Base-by-base conservation (phyloP, 2,113 vertebrate genomes). In the Oreocharis arfaki region DNA sequence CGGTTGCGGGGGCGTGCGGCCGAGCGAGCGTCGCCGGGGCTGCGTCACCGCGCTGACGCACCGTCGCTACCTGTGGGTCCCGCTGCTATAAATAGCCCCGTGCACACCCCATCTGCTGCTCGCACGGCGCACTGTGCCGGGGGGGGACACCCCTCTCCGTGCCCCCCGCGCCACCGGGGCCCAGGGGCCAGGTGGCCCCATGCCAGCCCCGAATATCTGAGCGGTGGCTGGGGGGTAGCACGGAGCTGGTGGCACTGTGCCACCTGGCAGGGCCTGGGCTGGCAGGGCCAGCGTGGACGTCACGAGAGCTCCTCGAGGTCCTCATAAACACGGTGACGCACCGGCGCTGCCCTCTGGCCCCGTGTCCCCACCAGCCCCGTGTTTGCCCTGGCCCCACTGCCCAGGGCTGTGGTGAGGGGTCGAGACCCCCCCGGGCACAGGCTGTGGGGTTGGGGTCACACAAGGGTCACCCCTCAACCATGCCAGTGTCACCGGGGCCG, bases 11-110 rank as follows among this genome's bases (percentile, higher is more conserved):
- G 90, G 74, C 7, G 26, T 16, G n/a, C 5, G 55, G 69, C 70
- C 56, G 49, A 82, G 53, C 56, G 49, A 82, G 53, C 16, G 37
- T 33, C 41, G 18, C 79, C 24, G 37, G 57, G 89, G 71, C 80
- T 85, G 84, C 67, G 80, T 95, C 94, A 95, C 94, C 4, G 21
- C 2, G 2, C 84, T 93, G 87, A 91, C 87, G 59, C 95, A 80
- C 77, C n/a, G 60, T 21, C 10, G 30, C 85, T 97, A 97, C 96
- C 96, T 96, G 96, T 93, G 95, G 94, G 89, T 95, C 94, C 92
- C 15, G 4, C 35, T 2, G 70, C 94, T 96, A 93, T 90, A 81
- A 77, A 91, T 90, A 96, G 30, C 67, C 53, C 67, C 4, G 4
- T 20, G 27, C 64, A 13, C 21, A 19, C 86, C 91, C 83, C 77